Evolutionary conservation across 1,140 invertebrate species (phyloP), one percentile per base, ranked within the genome.

Genomic region (Chionoecetes opilio): DNA sequence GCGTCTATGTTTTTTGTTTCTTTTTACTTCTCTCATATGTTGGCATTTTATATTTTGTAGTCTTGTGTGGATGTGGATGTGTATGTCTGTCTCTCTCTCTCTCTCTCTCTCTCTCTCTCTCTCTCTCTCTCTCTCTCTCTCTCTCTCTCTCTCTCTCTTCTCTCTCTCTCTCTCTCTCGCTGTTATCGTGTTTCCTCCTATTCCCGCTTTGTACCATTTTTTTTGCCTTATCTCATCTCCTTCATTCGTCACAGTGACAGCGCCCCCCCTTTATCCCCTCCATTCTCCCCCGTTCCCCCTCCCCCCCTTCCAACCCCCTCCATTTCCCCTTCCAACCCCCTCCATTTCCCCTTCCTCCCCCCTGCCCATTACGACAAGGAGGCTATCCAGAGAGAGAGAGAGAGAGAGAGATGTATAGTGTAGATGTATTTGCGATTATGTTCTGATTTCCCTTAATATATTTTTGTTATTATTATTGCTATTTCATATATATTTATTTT

Each of bases 91-190:
- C n/a, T 75, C 63, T 26, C 63, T 75, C n/a, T 75, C n/a, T 75
- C 63, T n/a, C 21, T n/a, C 63, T 26, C 63, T 75, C 63, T 75
- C 63, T n/a, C 63, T 75, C 63, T 75, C 63, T n/a, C 63, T 75
- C n/a, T 75, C 63, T 75, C n/a, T 75, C n/a, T 75, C 63, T 75
- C 63, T 75, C 63, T 75, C 63, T 75, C n/a, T 75, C n/a, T 75
- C 63, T 75, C n/a, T 75, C 63, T 75, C 21, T 75, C 63, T 75
- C n/a, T 75, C 63, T 75, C 63, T n/a, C 21, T 75, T 75, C 21
- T 75, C 63, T 75, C 21, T 75, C 21, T 75, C 63, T 75, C 21
- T 17, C 53, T 75, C 9, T 75, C 53, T 75, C 21, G 8, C 53
- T 75, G 6, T 75, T 3, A 3, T 3, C 21, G 6, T 75, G 2